Evolutionary conservation across 2,113 vertebrate genomes (phyloP).

Genomic region (Noturus placidus): DNA sequence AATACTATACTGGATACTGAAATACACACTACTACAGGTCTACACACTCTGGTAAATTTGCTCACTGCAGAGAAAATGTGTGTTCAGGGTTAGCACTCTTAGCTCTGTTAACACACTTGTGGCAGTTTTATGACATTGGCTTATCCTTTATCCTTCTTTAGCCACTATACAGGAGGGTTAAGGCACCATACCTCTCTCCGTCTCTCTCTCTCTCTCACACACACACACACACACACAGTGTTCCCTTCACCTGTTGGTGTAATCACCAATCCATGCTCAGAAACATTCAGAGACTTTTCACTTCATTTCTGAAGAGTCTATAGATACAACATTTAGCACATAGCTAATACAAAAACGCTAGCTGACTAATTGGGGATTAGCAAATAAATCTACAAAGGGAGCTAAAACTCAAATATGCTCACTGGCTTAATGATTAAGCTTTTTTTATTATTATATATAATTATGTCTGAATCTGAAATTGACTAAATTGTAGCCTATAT

Average conservation of each 20-base stretch:
- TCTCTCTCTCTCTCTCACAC: not conserved
- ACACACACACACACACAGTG: not conserved
- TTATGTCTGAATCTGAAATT: not conserved
- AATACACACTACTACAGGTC: not conserved
- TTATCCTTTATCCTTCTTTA: conserved; percentile 44
- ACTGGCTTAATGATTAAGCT: not conserved
- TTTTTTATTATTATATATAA: not conserved
- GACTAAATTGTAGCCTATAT: not conserved
- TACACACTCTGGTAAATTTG: not conserved
- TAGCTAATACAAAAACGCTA: not conserved
- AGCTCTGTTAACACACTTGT: conserved; percentile 46
- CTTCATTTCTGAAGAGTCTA: not conserved
- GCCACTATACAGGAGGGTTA: conserved; percentile 22
- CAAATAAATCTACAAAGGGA: not conserved
- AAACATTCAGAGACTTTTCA: not conserved
- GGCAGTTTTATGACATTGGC: conserved; percentile 50
- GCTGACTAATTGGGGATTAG: not conserved
- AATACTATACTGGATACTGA: not conserved
- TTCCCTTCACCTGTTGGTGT: conserved; percentile 8
- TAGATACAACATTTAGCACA: not conserved
- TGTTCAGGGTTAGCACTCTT: conserved; percentile 15
- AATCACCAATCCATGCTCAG: not conserved
- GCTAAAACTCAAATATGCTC: not conserved
- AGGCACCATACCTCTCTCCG: not conserved
- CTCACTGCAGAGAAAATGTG: conserved; percentile 18